Percentiles rank a stretch among this genome's conserved stretches.
Evolutionary conservation across 2,113 vertebrate genomes (phyloP).

Genomic region (Forbesichthys papilliferus): DNA sequence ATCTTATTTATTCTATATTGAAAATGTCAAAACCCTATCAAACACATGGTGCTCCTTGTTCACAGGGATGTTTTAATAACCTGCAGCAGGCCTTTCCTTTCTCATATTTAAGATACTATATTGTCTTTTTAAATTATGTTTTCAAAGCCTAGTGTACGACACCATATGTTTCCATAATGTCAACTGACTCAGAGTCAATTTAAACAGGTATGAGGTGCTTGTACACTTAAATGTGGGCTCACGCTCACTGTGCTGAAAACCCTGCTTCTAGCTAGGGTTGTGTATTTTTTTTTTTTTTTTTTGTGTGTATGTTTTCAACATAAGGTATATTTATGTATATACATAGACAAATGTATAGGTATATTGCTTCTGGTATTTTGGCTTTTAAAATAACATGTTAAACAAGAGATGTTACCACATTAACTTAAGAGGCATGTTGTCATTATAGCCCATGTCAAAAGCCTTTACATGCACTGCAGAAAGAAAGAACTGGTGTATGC

Average conservation of each 20-base stretch:
- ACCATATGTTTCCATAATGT: constrained; percentile 38
- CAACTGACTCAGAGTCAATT: constrained; percentile 40
- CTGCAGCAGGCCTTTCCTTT: constrained; percentile 55
- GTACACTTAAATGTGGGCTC: constrained; percentile 7
- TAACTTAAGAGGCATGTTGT: constrained; percentile 20
- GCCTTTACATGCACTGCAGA: constrained; percentile 23
- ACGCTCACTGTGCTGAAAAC: constrained; percentile 26
- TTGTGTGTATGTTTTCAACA: constrained; percentile 29
- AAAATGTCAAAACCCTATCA: constrained; percentile 59
- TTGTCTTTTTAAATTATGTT: constrained; percentile 34
- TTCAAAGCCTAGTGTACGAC: constrained; percentile 51
- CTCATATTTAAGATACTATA: constrained; percentile 64
- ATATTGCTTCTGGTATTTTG: constrained; percentile 56
- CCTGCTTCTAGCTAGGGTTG: constrained; percentile 22
- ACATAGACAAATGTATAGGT: constrained; percentile 17
- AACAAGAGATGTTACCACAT: constrained; percentile 41
- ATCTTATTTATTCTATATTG: constrained; percentile 72
- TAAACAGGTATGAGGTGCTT: constrained; percentile 27
- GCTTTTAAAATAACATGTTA: constrained; percentile 48
- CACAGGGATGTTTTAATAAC: constrained; percentile 69
- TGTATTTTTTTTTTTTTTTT: constrained; percentile 19
- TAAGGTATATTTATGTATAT: constrained; percentile 38
- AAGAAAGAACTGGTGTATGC: constrained; percentile 21
- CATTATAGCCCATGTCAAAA: constrained; percentile 21
- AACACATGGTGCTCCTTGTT: constrained; percentile 74